phyloP scores from a whole-genome alignment of 2,797 vertebrate genomes.

The Chaunax sp. region DNA sequence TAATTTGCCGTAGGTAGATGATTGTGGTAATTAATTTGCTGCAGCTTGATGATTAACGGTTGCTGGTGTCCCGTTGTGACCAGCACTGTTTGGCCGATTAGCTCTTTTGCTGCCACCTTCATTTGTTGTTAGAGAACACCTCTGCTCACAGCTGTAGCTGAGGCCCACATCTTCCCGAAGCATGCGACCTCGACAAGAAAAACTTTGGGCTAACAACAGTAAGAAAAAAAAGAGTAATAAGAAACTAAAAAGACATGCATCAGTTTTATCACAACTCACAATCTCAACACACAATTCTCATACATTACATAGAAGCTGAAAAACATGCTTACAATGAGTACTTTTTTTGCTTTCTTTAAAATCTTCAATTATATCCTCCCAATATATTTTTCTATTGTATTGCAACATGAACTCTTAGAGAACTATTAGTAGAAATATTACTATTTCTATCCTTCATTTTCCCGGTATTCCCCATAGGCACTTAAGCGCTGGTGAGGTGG shows the following conservation, averaged over 20 bases:
- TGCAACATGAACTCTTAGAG: slow-evolving; percentile 15
- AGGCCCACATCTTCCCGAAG: slow-evolving; percentile 21
- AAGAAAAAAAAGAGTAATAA: slow-evolving; percentile 1
- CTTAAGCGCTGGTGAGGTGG: slow-evolving; percentile 65
- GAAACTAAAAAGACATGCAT: neutral
- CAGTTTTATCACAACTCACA: neutral
- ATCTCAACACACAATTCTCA: slow-evolving; percentile 10
- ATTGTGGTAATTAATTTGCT: slow-evolving; percentile 84
- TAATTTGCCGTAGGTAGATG: slow-evolving; percentile 83
- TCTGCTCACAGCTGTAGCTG: slow-evolving; percentile 52
- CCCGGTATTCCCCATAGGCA: slow-evolving; percentile 67
- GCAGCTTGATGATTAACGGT: slow-evolving; percentile 81
- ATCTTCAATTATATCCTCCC: slow-evolving; percentile 44
- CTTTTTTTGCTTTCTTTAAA: slow-evolving; percentile 43
- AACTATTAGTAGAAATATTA: slow-evolving; percentile 63
- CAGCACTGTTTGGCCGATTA: slow-evolving; percentile 76
- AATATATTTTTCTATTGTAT: slow-evolving; percentile 41
- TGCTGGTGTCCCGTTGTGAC: slow-evolving; percentile 76
- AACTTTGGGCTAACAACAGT: slow-evolving; percentile 24
- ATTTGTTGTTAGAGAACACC: slow-evolving; percentile 68
- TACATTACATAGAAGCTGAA: slow-evolving; percentile 7
- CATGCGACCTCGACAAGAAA: slow-evolving; percentile 39
- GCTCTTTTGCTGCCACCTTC: slow-evolving; percentile 74
- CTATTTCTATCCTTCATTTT: slow-evolving; percentile 77
- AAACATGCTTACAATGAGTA: slow-evolving; percentile 7